Conservation (phyloP, 2,113 vertebrate species). For the Uria aalge region DNA sequence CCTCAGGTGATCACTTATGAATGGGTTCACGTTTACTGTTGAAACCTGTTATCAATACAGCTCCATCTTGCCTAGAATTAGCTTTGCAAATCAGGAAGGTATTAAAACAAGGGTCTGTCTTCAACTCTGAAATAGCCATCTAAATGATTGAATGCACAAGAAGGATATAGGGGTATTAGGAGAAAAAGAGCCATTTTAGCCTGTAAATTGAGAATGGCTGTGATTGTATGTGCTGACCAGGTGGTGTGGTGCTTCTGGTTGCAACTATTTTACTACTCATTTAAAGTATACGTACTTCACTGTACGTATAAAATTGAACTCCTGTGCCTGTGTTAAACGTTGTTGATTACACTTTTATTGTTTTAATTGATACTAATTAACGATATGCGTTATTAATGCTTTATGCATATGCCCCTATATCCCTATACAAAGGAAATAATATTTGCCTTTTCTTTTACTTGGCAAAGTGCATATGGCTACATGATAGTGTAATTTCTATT, state of each 20-base stretch:
- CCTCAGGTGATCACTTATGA: not conserved
- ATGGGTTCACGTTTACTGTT: not conserved
- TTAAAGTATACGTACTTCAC: not conserved
- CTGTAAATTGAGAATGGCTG: not conserved
- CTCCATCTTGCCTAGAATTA: not conserved
- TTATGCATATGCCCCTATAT: not conserved
- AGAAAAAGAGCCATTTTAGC: not conserved
- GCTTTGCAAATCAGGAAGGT: not conserved
- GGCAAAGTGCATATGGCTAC: not conserved
- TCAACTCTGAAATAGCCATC: not conserved
- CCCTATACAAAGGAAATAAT: not conserved
- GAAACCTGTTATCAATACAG: not conserved
- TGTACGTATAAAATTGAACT: not conserved
- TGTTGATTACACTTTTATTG: not conserved
- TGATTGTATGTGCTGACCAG: not conserved
- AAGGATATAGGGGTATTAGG: not conserved
- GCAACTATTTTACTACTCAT: not conserved
- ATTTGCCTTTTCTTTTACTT: not conserved
- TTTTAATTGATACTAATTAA: not conserved
- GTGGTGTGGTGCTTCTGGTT: not conserved
- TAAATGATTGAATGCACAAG: not conserved
- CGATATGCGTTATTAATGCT: not conserved
- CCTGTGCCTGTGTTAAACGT: not conserved
- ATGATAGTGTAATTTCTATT: not conserved
- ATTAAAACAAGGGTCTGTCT: not conserved